Evolutionary conservation across 2,888 invertebrate species (phyloP), one percentile per base, ranked within the genome.

Genomic region (Ashinkailepas kermadecensis): DNA sequence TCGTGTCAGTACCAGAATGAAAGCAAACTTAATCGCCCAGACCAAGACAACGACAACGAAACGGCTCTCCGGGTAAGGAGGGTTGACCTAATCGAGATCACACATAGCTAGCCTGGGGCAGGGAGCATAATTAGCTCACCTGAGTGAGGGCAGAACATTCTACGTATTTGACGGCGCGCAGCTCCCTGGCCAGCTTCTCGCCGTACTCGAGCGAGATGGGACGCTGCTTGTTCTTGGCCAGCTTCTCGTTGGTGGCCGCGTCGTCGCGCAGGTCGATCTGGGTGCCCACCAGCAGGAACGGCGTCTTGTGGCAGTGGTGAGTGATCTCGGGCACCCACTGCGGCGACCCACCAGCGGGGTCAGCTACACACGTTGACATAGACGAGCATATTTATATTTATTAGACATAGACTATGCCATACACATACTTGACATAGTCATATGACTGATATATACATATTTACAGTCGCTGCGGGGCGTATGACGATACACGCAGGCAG

Each of bases 321-420:
- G 97, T 97, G 87, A 99, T 99, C 91, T 99, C 99, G 84, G 99
- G 99, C 83, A 99, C 98, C 99, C 99, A 99, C 97, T 98, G 88
- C 4, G 59, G 59, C 39, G 59, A 59, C 1, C 64, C 78, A 82
- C 81, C 80, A 81, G 39, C 81, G 70, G 81, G 81, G 64, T 12
- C 78, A 81, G 21, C 6, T 57, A 65, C 57, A 80, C 80, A 64
- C 25, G 78, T 23, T 59, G 23, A 58, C 59, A 15, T 1, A 59
- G 15, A 59, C 59, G 4, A 39, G n/a, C n/a, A n/a, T n/a, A n/a
- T n/a, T n/a, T n/a, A n/a, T n/a, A n/a, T n/a, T n/a, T n/a, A n/a
- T n/a, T n/a, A n/a, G n/a, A n/a, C n/a, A n/a, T n/a, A n/a, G n/a
- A n/a, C n/a, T n/a, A n/a, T n/a, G n/a, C n/a, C n/a, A n/a, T n/a